Evolutionary conservation across 2,797 vertebrate genomes (phyloP).

Genomic region (Gephyroberyx darwinii): DNA sequence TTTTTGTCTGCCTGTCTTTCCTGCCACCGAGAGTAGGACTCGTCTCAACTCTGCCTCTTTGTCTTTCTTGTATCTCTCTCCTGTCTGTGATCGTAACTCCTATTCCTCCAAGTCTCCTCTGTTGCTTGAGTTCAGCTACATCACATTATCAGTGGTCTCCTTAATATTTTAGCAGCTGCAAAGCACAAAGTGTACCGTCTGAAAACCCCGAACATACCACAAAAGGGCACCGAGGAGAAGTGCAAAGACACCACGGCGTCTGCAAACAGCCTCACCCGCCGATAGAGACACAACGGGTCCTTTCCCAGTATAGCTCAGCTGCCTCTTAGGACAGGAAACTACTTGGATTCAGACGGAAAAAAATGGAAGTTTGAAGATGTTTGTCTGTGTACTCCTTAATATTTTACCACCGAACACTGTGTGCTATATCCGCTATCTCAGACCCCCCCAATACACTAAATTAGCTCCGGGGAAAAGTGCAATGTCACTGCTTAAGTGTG

Average conservation of each 20-base stretch:
- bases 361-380: constrained; percentile 20
- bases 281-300: constrained; percentile 1
- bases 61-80: not conserved
- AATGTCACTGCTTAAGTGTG: constrained; percentile 7
- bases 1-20: not conserved
- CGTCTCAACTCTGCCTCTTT: not conserved
- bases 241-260: constrained; percentile 20
- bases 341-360: constrained; percentile 8
- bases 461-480: constrained; percentile 11
- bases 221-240: constrained; percentile 22
- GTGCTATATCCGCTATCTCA: constrained; percentile 25
- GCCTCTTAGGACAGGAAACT: constrained; percentile 16
- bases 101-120: constrained; percentile 1
- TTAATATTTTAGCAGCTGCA: constrained; percentile 68
- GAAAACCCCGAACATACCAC: constrained; percentile 19
- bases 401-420: constrained; percentile 46
- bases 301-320: constrained; percentile 13
- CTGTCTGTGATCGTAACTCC: constrained; percentile 24
- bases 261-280: constrained; percentile 19
- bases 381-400: constrained; percentile 44
- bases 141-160: constrained; percentile 44
- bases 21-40: too few species aligned
- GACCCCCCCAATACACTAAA: constrained; percentile 17
- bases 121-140: constrained; percentile 44
- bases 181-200: constrained; percentile 46